A percentile compares a stretch with the other conserved stretches of the same genome.
phyloP scores from a whole-genome alignment of 2,113 vertebrate species.

The Colistium nudipinnis region DNA sequence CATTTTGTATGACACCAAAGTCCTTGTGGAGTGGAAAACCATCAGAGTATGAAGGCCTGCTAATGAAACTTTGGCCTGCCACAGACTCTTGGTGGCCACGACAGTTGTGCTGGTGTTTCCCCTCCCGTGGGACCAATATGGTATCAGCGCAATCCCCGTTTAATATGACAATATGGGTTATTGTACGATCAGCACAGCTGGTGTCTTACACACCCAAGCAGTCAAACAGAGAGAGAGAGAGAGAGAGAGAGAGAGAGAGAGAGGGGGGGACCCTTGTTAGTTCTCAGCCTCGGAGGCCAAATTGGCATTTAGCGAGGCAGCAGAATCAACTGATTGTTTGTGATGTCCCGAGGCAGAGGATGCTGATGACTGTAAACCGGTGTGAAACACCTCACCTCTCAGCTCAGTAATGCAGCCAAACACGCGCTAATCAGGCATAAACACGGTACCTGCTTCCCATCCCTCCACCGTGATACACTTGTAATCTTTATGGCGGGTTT shows the following conservation, averaged over 20 bases:
- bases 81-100: background rate
- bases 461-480: no score
- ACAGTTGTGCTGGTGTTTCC: background rate
- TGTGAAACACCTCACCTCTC: slow-evolving; percentile 39
- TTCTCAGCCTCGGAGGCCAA: slow-evolving; percentile 57
- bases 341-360: slow-evolving; percentile 53
- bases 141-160: slow-evolving; percentile 23
- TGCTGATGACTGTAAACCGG: slow-evolving; percentile 54
- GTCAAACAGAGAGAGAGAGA: no score
- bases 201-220: slow-evolving; percentile 31
- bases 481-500: no score
- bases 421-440: slow-evolving; percentile 9
- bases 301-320: slow-evolving; percentile 69
- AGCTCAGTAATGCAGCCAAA: slow-evolving; percentile 38
- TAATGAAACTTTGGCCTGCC: no score
- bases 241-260: no score
- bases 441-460: background rate
- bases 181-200: slow-evolving; percentile 51
- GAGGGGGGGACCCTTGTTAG: slow-evolving; percentile 59
- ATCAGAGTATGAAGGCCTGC: slow-evolving; percentile 4
- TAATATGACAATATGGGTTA: slow-evolving; percentile 11
- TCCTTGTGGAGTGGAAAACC: slow-evolving; percentile 28
- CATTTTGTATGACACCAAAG: slow-evolving; percentile 3
- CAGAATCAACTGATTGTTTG: slow-evolving; percentile 69
- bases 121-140: slow-evolving; percentile 21